These are phyloP conservation scores for Microcebus jonahi DNA, from an alignment of 2,113 vertebrate species.

Conservation along the genomic window DNA sequence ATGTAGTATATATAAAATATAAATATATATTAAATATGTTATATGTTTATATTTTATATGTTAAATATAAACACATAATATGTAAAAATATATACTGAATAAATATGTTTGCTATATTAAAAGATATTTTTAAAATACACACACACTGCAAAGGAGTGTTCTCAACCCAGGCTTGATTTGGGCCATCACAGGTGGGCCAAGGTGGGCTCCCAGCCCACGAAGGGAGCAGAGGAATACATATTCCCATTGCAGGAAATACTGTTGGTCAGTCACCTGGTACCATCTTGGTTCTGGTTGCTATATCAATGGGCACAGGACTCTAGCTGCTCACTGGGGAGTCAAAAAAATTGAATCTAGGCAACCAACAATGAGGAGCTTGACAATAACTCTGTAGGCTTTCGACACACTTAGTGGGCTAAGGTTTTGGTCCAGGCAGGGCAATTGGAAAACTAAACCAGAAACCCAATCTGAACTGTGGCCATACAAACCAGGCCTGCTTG, in stretches of 20 bases:
- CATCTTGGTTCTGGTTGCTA: background rate
- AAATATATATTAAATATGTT: background rate
- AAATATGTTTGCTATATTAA: background rate
- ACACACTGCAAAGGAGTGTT: background rate
- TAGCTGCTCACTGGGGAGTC: background rate
- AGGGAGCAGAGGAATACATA: background rate
- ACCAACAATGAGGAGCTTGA: background rate
- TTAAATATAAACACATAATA: background rate
- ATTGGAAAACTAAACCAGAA: conserved; percentile 4
- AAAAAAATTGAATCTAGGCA: background rate
- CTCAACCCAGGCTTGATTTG: background rate
- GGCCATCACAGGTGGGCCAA: too few relatives aligned
- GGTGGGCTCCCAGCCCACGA: background rate
- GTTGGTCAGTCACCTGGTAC: background rate
- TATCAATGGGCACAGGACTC: background rate
- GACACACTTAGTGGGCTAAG: background rate
- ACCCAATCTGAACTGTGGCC: background rate
- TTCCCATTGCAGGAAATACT: background rate
- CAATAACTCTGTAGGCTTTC: background rate
- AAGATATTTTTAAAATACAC: background rate
- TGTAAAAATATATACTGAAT: background rate
- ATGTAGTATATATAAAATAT: background rate
- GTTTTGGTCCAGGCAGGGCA: background rate
- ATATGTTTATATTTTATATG: background rate
- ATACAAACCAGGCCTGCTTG: background rate